These are phyloP conservation scores for Euwallacea fornicatus DNA, from an alignment of 1,140 invertebrate species.

Conservation along the genomic window DNA sequence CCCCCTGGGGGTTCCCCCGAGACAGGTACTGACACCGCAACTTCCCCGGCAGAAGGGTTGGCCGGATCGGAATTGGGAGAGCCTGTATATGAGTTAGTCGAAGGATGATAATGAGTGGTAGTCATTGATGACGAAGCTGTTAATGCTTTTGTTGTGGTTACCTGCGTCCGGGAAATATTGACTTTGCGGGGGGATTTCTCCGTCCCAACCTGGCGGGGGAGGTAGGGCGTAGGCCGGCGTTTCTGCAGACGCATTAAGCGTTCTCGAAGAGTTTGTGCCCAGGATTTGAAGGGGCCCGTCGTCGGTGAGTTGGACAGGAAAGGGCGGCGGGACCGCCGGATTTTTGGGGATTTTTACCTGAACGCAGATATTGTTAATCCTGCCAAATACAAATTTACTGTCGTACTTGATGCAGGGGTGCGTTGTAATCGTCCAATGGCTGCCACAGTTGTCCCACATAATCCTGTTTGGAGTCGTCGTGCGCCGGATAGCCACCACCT, in stretches of 20 bases:
- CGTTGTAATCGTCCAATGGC: constrained; percentile 80
- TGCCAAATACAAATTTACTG: not conserved
- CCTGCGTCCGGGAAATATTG: constrained; percentile 49
- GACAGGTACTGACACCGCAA: constrained; percentile 63
- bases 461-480: constrained; percentile 49
- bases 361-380: not conserved
- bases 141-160: not conserved
- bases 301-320: constrained; percentile 81
- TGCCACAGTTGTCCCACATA: constrained; percentile 60
- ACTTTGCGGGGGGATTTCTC: constrained; percentile 41
- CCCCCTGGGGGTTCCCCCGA: constrained; percentile 54
- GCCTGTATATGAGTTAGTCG: constrained; percentile 20
- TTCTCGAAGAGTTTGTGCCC: constrained; percentile 64
- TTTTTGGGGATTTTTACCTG: constrained; percentile 63
- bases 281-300: constrained; percentile 76
- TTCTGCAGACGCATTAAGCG: constrained; percentile 61
- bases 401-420: constrained; percentile 74
- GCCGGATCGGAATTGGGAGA: constrained; percentile 58
- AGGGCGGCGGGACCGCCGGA: constrained; percentile 80
- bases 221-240: constrained; percentile 59
- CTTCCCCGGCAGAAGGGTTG: constrained; percentile 64
- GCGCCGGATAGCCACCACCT: constrained; percentile 69
- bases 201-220: constrained; percentile 48
- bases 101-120: no score
- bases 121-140: no score